Evolutionary conservation across 2,113 vertebrate species (phyloP).

Genomic region (Phaethornis superciliosus): DNA sequence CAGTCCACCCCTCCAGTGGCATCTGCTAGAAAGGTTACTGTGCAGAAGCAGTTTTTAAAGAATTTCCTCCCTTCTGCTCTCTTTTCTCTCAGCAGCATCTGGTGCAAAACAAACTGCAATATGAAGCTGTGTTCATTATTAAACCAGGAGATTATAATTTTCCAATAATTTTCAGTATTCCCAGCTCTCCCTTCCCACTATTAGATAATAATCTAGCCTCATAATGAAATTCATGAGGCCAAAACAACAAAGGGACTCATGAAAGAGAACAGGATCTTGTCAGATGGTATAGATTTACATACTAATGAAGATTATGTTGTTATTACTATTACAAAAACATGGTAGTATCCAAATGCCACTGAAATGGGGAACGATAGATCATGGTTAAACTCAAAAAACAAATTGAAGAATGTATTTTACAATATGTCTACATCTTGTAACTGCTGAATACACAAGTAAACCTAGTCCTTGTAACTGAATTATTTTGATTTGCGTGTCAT

Average conservation of each 20-base stretch:
- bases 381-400: neutral
- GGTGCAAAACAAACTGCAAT: neutral
- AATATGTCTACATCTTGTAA: neutral
- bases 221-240: conserved; percentile 65
- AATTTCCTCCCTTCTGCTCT: conserved; percentile 28
- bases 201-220: conserved; percentile 64
- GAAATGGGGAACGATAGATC: neutral
- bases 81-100: conserved; percentile 41
- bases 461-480: conserved; percentile 3
- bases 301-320: conserved; percentile 45
- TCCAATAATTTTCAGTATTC: neutral
- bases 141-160: conserved; percentile 41
- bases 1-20: neutral
- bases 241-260: conserved; percentile 20
- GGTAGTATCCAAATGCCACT: conserved; percentile 7
- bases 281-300: conserved; percentile 47
- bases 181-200: neutral
- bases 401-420: neutral
- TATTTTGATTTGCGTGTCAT: conserved; percentile 15
- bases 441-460: neutral
- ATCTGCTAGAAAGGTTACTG: conserved; percentile 29
- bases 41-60: neutral
- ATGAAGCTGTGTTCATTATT: conserved; percentile 47
- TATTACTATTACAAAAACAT: conserved; percentile 45
- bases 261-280: conserved; percentile 14